Evolutionary conservation across 2,888 invertebrate genomes (phyloP).

Genomic region (Lycophotia porphyrea): DNA sequence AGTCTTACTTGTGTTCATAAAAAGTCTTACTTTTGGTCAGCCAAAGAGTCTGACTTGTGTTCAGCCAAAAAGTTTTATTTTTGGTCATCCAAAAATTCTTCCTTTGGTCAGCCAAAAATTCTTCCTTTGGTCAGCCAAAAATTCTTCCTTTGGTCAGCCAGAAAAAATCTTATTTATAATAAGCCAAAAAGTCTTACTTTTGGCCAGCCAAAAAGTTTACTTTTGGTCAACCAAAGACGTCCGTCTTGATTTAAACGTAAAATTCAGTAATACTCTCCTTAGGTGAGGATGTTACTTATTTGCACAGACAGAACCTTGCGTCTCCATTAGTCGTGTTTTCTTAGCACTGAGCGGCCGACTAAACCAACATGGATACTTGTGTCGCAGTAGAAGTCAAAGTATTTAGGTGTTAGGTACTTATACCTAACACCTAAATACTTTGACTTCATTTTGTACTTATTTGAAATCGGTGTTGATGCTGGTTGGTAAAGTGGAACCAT

Average conservation of each 20-base stretch:
- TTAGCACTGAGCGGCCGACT: conserved; percentile 65
- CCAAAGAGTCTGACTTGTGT: too few relatives aligned
- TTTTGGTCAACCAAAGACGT: too few relatives aligned
- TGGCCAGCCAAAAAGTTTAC: neutral
- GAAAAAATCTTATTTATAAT: too few relatives aligned
- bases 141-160: too few relatives aligned
- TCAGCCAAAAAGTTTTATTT: too few relatives aligned
- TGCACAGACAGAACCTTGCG: conserved; percentile 60
- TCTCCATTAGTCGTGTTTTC: conserved; percentile 74
- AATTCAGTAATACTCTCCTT: conserved; percentile 20
- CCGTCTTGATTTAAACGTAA: neutral
- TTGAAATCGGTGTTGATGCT: conserved; percentile 14
- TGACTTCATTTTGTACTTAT: conserved; percentile 45
- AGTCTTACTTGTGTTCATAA: too few relatives aligned
- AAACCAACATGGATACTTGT: conserved; percentile 64
- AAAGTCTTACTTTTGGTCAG: neutral
- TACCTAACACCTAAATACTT: conserved; percentile 38
- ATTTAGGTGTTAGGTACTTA: too few relatives aligned
- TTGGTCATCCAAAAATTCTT: too few relatives aligned
- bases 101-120: too few relatives aligned
- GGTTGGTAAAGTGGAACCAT: too few relatives aligned
- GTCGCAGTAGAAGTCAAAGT: too few relatives aligned
- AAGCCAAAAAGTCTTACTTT: neutral
- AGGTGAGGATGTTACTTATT: conserved; percentile 55
- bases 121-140: too few relatives aligned